These are phyloP conservation scores for Strigops habroptila DNA, from an alignment of 2,113 vertebrate species.

Conservation along the genomic window DNA sequence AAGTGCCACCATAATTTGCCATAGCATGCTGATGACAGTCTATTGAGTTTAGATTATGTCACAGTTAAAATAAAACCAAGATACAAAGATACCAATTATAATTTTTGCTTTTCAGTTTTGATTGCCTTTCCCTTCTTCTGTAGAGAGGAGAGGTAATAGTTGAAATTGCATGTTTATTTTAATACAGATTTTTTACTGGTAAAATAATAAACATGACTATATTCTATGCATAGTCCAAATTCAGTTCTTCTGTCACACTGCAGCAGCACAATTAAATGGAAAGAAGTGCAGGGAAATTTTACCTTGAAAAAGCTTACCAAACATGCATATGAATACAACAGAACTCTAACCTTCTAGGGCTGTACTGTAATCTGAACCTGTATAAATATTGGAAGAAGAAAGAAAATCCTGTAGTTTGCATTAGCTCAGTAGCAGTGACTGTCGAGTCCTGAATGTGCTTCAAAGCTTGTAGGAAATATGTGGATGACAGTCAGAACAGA, in stretches of 20 bases:
- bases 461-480: neutral
- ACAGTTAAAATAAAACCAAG: neutral
- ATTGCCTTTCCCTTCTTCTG: neutral
- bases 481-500: neutral
- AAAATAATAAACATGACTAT: neutral
- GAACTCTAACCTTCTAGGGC: neutral
- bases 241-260: neutral
- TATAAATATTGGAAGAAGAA: neutral
- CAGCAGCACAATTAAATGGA: neutral
- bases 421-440: neutral
- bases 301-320: neutral
- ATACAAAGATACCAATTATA: neutral
- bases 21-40: neutral
- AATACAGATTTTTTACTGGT: neutral
- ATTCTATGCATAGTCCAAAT: neutral
- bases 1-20: neutral
- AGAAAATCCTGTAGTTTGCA: neutral
- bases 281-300: neutral
- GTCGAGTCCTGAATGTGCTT: neutral
- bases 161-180: neutral
- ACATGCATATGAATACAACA: neutral
- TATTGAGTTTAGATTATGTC: neutral
- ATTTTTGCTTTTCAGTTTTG: neutral
- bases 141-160: neutral
- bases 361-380: neutral